These are phyloP conservation scores for Ametastegia equiseti DNA, from an alignment of 2,888 invertebrate genomes.

Conservation along the genomic window DNA sequence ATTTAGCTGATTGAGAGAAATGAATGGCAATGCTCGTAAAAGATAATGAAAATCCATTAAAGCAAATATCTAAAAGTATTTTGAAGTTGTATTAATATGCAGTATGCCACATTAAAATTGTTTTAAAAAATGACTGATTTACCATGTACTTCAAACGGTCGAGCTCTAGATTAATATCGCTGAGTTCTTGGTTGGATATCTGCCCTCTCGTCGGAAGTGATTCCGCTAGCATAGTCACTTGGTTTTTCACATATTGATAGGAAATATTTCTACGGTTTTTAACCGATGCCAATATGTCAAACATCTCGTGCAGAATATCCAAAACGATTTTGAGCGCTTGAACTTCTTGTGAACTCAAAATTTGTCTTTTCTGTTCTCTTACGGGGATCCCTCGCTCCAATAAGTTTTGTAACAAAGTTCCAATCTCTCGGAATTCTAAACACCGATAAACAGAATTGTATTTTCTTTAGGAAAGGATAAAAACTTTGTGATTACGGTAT, in stretches of 20 bases:
- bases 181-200: conserved; percentile 15
- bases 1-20: too few species aligned
- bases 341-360: conserved; percentile 22
- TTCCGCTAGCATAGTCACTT: conserved; percentile 5
- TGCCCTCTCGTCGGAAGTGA: conserved; percentile 13
- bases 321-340: neutral
- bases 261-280: neutral
- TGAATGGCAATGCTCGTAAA: too few species aligned
- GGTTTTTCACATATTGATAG: conserved; percentile 19
- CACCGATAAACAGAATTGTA: neutral
- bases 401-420: neutral
- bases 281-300: neutral
- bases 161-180: conserved; percentile 12
- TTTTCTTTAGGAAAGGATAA: neutral
- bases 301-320: neutral
- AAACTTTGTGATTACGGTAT: neutral
- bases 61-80: too few species aligned
- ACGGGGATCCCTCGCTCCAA: neutral
- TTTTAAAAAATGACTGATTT: neutral
- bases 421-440: neutral
- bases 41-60: too few species aligned
- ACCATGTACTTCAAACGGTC: conserved; percentile 25
- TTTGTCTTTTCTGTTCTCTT: neutral
- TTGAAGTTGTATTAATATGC: too few species aligned
- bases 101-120: neutral